These are phyloP conservation scores for Phoxinus dragarum DNA, from an alignment of 2,797 vertebrate genomes.

Conservation along the genomic window DNA sequence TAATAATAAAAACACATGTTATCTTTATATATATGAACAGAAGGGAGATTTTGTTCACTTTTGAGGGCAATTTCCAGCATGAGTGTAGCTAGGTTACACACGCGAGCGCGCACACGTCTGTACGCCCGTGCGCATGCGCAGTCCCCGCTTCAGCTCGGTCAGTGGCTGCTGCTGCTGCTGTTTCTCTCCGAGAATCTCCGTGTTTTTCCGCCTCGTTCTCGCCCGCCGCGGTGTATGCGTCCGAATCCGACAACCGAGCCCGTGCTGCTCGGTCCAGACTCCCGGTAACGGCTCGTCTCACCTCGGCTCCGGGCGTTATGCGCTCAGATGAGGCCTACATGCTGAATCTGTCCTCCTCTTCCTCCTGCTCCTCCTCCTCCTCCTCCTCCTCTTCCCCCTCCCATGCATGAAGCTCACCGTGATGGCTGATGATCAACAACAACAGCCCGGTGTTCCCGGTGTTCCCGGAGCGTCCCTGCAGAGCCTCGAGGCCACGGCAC, in stretches of 20 bases:
- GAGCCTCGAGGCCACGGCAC: slow-evolving; percentile 90
- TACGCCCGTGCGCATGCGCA: slow-evolving; percentile 82
- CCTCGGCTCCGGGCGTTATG: slow-evolving; percentile 63
- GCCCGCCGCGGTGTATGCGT: slow-evolving; percentile 52
- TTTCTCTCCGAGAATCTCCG: slow-evolving; percentile 71
- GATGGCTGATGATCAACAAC: slow-evolving; percentile 93
- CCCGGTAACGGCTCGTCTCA: slow-evolving; percentile 16
- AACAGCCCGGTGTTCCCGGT: slow-evolving; percentile 55
- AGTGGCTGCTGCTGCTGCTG: slow-evolving; percentile 82
- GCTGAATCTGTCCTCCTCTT: slow-evolving; percentile 76
- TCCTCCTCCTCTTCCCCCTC: slow-evolving; percentile 66
- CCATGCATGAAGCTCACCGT: slow-evolving; percentile 73
- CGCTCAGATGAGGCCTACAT: slow-evolving; percentile 89
- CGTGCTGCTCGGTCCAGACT: slow-evolving; percentile 20
- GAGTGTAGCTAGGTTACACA: slow-evolving; percentile 1
- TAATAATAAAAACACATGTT: not conserved
- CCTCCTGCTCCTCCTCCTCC: slow-evolving; percentile 35
- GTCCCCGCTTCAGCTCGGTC: slow-evolving; percentile 69
- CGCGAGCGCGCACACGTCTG: not conserved
- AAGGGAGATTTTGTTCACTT: not conserved
- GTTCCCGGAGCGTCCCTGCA: slow-evolving; percentile 74
- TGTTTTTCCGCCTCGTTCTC: slow-evolving; percentile 70
- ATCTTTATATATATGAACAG: not conserved
- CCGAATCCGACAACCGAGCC: slow-evolving; percentile 22
- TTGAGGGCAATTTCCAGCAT: not conserved